Evolutionary conservation across 37 sponge, comb jelly and placozoan species (phyloP).

Genomic region (Halichondria panicea): DNA sequence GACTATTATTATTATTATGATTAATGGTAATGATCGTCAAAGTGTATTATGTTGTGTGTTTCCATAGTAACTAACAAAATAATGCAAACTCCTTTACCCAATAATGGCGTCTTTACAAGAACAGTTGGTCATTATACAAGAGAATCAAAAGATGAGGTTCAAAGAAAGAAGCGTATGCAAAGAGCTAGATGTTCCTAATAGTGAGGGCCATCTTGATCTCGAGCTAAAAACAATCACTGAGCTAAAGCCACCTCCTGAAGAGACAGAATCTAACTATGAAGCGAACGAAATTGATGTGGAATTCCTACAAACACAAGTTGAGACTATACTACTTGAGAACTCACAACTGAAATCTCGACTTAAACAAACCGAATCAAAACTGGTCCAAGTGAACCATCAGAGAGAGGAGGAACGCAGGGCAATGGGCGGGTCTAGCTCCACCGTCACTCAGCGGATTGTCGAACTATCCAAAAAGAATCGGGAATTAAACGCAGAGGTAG

Average conservation of each 20-base stretch:
- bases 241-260: neutral
- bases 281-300: neutral
- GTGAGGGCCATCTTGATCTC: neutral
- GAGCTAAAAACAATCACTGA: neutral
- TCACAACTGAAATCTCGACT: neutral
- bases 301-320: neutral
- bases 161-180: neutral
- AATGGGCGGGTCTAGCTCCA: constrained; percentile 1
- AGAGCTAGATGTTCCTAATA: neutral
- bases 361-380: neutral
- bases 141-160: constrained; percentile 15
- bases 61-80: neutral
- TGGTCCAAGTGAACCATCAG: neutral
- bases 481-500: constrained; percentile 49
- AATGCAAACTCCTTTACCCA: neutral
- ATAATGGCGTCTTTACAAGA: neutral
- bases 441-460: constrained; percentile 44
- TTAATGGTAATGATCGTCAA: neutral
- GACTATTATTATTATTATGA: neutral
- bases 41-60: neutral
- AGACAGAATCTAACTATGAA: neutral
- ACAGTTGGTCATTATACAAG: constrained; percentile 14
- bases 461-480: constrained; percentile 55
- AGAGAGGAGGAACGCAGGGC: constrained; percentile 9
- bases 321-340: neutral